phyloP scores from a whole-genome alignment of 2,888 invertebrate genomes.

The Epirrhoe tristata region DNA sequence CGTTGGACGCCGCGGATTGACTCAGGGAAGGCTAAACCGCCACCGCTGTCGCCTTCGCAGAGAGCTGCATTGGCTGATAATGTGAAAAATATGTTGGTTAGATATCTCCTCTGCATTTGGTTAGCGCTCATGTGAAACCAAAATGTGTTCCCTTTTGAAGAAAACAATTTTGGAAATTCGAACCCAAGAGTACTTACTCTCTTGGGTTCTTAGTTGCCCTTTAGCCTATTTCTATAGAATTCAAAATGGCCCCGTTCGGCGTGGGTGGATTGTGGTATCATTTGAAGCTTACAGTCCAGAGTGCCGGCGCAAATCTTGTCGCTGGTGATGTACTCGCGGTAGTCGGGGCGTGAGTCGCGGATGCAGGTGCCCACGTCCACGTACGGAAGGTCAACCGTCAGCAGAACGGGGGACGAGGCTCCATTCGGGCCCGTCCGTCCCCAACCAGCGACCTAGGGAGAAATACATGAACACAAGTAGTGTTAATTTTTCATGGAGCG shows the following conservation, averaged over 20 bases:
- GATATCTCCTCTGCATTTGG: too few relatives aligned
- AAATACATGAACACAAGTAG: too few relatives aligned
- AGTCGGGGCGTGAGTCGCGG: conserved; percentile 42
- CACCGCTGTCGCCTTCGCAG: conserved; percentile 57
- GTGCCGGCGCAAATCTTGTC: conserved; percentile 64
- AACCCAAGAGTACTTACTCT: too few relatives aligned
- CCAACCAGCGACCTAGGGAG: conserved; percentile 57
- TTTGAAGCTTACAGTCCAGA: conserved; percentile 53
- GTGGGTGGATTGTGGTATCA: too few relatives aligned
- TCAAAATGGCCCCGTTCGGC: too few relatives aligned
- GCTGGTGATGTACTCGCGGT: conserved; percentile 55
- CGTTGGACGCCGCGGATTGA: conserved; percentile 41
- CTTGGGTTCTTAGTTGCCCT: too few relatives aligned
- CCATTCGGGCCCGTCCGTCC: conserved; percentile 54
- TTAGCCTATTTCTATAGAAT: too few relatives aligned
- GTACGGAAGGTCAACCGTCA: conserved; percentile 56
- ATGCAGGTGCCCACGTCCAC: conserved; percentile 52
- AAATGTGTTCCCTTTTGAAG: too few relatives aligned
- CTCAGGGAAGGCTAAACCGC: conserved; percentile 54
- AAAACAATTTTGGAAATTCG: too few relatives aligned
- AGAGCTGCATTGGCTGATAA: conserved; percentile 14
- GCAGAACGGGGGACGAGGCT: conserved; percentile 49
- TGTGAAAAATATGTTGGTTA: neutral
- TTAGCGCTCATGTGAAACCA: neutral
- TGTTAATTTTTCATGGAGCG: too few relatives aligned